Conservation (phyloP, 2,113 vertebrate genomes). For the Corythornis madagascariensis region DNA sequence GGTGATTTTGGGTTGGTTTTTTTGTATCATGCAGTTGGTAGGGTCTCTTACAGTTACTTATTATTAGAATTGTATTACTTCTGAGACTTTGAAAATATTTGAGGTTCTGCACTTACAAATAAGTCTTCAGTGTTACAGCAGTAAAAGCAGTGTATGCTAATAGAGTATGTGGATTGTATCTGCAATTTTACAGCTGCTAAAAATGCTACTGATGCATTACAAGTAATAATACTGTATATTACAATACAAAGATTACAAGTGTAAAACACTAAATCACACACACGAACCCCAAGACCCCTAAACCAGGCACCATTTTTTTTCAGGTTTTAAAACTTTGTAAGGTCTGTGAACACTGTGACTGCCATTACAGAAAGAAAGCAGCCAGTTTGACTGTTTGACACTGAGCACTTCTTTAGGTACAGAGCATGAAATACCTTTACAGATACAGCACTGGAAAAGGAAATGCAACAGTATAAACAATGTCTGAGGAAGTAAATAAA, state of each 20-base stretch:
- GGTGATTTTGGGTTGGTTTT: background rate
- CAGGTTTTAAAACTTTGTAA: background rate
- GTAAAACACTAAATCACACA: too few relatives aligned
- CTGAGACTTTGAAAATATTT: background rate
- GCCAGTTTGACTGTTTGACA: background rate
- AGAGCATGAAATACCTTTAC: background rate
- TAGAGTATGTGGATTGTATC: background rate
- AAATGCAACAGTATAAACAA: background rate
- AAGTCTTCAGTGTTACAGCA: background rate
- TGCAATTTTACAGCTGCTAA: background rate
- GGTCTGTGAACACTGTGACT: background rate
- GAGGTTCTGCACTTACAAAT: background rate
- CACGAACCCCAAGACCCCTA: background rate
- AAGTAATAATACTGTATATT: too few relatives aligned
- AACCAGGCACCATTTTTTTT: background rate
- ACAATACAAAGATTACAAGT: too few relatives aligned
- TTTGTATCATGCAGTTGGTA: background rate
- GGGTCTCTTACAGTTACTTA: background rate
- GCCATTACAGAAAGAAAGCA: background rate
- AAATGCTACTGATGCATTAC: background rate
- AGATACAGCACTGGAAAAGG: background rate
- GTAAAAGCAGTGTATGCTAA: background rate
- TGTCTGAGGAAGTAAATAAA: conserved; percentile 28
- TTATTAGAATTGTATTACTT: background rate
- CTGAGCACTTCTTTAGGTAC: background rate